These are phyloP conservation scores for Eulemur rufifrons DNA, from an alignment of 2,113 vertebrate species.

Conservation along the genomic window DNA sequence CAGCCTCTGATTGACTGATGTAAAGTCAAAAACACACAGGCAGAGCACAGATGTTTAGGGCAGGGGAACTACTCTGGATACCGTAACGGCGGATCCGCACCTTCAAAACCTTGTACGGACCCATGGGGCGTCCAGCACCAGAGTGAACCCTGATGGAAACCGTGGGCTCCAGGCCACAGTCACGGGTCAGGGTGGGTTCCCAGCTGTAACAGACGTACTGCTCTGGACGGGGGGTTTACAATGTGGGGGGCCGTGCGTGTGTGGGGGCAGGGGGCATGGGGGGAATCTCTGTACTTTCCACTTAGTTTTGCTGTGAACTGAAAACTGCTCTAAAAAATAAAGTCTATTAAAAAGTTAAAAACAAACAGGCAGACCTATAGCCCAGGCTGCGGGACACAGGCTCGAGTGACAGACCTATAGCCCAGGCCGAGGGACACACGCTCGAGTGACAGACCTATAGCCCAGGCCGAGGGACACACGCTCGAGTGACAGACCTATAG, in stretches of 20 bases:
- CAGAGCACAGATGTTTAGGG: background rate
- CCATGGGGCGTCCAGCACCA: background rate
- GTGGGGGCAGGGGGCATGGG: no score
- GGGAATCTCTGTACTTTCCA: background rate
- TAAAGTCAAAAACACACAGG: no score
- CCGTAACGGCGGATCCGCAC: fast-evolving
- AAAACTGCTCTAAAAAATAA: background rate
- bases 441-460: no score
- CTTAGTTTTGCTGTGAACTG: background rate
- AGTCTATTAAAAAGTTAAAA: background rate
- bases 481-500: no score
- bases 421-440: no score
- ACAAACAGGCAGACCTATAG: no score
- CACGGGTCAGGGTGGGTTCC: background rate
- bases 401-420: no score
- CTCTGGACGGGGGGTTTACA: background rate
- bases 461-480: no score
- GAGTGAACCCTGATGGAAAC: background rate
- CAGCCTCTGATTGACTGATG: background rate
- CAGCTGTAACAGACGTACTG: background rate
- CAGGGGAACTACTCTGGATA: background rate
- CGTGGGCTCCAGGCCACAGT: background rate
- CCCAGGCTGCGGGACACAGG: background rate
- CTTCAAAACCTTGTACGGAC: background rate
- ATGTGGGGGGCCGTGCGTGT: no score